Evolutionary conservation across 2,113 vertebrate species (phyloP), one percentile per base, ranked within the genome.

Genomic region (Laticauda laticaudata): DNA sequence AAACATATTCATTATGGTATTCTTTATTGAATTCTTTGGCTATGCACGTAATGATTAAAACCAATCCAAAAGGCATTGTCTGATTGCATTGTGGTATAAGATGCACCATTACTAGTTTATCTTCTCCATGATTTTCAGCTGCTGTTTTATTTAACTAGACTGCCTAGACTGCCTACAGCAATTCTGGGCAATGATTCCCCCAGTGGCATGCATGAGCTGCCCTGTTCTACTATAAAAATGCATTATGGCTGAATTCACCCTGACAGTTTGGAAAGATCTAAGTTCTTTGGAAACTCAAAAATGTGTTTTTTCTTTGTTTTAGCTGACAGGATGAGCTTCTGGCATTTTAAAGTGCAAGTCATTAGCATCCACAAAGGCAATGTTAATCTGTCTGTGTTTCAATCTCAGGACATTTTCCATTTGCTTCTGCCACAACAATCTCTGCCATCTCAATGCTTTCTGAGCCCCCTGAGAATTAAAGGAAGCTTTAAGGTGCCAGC

Each of bases 401-500:
- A 98, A 97, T 98, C 97, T 98, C 97, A 95, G 96, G 98, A 98
- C 98, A 97, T 97, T 98, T 98, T 98, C 98, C 98, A 98, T 98
- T 98, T 98, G 97, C 97, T 98, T 97, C 98, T 98, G 98, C 98
- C 98, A 98, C 96, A 98, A 97, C 97, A 96, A 98, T 98, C 97
- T 98, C 97, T 98, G 98, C 97, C 98, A 97, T 97, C 95, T 98
- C 97, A 97, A 95, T 98, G 98, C 97, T 95, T 98, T 96, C 54
- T 69, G 95, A 96, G 97, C 95, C 98, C 97, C 97, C 55, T 94
- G 95, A 97, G 98, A 97, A 97, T 98, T 97, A 94, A 95, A 96
- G 91, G 96, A 95, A 96, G 97, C 97, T 97, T 97, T 94, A 91
- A 95, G 64, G 93, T 96, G 96, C 97, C 93, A 94, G 96, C 97